A percentile compares a stretch with the other conserved stretches of the same genome.
Evolutionary conservation across 1,140 invertebrate genomes (phyloP).

Genomic region (Uloborus diversus): DNA sequence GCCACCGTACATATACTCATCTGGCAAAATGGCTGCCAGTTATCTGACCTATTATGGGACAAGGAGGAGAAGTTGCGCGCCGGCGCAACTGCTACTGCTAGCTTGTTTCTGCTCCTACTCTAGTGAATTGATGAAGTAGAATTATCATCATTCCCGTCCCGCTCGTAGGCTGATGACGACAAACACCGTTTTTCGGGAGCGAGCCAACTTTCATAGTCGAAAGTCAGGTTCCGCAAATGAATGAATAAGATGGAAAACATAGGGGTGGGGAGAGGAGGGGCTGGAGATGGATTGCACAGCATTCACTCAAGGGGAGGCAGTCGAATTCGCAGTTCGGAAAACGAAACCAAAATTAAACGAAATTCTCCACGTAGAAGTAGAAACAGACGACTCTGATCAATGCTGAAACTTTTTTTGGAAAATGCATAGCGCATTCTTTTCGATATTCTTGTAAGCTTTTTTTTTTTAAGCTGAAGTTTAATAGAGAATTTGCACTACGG

Average conservation of each 20-base stretch:
- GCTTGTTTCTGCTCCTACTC: slow-evolving; percentile 25
- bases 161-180: background rate
- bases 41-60: slow-evolving; percentile 57
- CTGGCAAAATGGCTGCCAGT: slow-evolving; percentile 56
- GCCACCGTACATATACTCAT: slow-evolving; percentile 49
- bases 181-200: background rate
- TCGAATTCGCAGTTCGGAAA: no score
- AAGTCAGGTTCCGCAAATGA: slow-evolving; percentile 1
- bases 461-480: no score
- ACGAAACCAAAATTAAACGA: no score
- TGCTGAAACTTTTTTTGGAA: no score
- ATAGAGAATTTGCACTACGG: no score
- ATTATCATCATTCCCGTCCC: slow-evolving; percentile 11
- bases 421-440: no score
- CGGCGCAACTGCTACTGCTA: slow-evolving; percentile 46
- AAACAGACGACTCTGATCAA: no score
- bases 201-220: slow-evolving; percentile 5
- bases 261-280: no score
- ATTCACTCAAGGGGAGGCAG: no score
- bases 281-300: background rate
- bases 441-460: no score
- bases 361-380: no score
- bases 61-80: slow-evolving; percentile 48
- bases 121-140: slow-evolving; percentile 32
- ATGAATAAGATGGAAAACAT: no score